Conservation (phyloP, 2,888 invertebrate species). For the Drosophila fulvimacula region DNA sequence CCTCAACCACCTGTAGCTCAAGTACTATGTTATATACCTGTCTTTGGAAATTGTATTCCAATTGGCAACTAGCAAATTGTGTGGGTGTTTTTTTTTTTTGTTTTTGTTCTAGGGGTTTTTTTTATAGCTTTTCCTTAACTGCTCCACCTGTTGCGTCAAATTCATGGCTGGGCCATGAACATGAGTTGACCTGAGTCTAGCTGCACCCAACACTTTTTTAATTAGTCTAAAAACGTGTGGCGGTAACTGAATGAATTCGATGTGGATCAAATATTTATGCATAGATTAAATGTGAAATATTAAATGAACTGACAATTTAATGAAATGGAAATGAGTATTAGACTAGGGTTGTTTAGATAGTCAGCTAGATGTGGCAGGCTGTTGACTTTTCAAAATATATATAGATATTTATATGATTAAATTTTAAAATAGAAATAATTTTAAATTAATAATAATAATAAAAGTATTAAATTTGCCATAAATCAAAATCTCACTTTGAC, state of each 20-base stretch:
- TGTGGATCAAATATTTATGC: background rate
- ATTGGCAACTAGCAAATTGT: conserved; percentile 1
- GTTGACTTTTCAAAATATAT: too few species aligned
- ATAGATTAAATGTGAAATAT: background rate
- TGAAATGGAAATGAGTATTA: background rate
- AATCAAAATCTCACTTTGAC: too few species aligned
- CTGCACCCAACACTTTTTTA: conserved; percentile 5
- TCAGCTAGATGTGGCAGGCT: background rate
- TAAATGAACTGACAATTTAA: too few species aligned
- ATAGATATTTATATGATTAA: too few species aligned
- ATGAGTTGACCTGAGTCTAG: conserved; percentile 4
- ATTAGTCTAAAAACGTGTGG: conserved; percentile 15
- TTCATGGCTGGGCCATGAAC: background rate
- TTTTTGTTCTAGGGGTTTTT: background rate
- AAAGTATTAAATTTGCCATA: too few species aligned
- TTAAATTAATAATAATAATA: too few species aligned
- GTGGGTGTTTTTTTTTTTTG: background rate
- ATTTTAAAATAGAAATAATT: too few species aligned
- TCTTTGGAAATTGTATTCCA: conserved; percentile 7
- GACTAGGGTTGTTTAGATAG: background rate
- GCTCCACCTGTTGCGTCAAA: conserved; percentile 12
- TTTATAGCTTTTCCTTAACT: background rate
- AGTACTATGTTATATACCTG: background rate
- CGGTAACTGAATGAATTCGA: background rate
- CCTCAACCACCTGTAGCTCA: conserved; percentile 31